Conservation (phyloP, 2,113 vertebrate species). For the Nothobranchius kuhntae region DNA sequence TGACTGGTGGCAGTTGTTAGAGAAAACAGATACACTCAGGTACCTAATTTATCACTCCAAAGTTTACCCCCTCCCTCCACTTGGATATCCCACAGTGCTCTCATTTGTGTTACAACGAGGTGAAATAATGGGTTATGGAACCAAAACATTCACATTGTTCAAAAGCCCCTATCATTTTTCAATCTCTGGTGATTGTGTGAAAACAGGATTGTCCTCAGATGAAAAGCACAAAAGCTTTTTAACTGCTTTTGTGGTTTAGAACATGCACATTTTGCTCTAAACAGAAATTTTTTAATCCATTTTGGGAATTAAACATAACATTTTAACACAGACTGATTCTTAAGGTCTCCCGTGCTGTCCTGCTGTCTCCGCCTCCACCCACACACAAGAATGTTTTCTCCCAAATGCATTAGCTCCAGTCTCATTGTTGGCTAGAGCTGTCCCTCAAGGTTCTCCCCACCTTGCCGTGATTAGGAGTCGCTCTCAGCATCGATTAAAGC, state of each 20-base stretch:
- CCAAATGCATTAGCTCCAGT: constrained; percentile 32
- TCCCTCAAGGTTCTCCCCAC: constrained; percentile 27
- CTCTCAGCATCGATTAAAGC: constrained; percentile 51
- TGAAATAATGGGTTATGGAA: neutral
- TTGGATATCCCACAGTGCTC: constrained; percentile 22
- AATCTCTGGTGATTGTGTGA: neutral
- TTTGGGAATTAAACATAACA: constrained; percentile 3
- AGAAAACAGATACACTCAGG: constrained; percentile 53
- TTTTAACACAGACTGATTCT: too few relatives aligned
- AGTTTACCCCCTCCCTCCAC: constrained; percentile 24
- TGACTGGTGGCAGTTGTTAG: constrained; percentile 65
- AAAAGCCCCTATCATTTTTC: neutral
- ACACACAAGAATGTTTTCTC: constrained; percentile 32
- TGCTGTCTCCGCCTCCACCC: constrained; percentile 30
- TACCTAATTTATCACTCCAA: constrained; percentile 67
- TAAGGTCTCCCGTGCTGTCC: constrained; percentile 10
- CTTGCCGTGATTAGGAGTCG: constrained; percentile 15
- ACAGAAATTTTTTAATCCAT: neutral
- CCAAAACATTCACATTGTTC: neutral
- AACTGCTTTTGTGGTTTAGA: too few relatives aligned
- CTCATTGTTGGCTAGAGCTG: constrained; percentile 26
- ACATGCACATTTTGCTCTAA: too few relatives aligned
- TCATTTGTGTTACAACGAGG: constrained; percentile 26
- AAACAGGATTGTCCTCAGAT: neutral
- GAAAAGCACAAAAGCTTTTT: too few relatives aligned